Evolutionary conservation across 2,113 vertebrate genomes (phyloP).

Genomic region (Acanthisitta chloris): DNA sequence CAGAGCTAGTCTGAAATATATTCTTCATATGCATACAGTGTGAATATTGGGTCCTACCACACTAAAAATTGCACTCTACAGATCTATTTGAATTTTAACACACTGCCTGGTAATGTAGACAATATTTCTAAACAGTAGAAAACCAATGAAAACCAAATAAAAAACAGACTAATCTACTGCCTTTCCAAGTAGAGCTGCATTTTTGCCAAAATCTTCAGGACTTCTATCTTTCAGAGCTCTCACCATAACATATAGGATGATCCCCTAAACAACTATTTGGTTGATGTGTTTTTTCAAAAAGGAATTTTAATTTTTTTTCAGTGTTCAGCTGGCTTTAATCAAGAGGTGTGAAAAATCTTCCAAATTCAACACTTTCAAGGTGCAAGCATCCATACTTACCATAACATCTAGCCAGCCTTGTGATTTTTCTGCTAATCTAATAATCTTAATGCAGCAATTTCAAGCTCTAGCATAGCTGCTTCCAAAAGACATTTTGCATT

Average conservation of each 20-base stretch:
- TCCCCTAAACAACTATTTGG: not conserved
- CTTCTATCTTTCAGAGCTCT: not conserved
- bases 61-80: not conserved
- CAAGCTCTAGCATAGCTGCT: constrained; percentile 5
- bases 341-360: not conserved
- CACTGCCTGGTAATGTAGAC: not conserved
- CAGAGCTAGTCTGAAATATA: not conserved
- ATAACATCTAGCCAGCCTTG: not conserved
- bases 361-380: not conserved
- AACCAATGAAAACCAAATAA: not conserved
- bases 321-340: not conserved
- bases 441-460: constrained; percentile 2
- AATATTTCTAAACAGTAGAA: not conserved
- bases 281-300: not conserved
- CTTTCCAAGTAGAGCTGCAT: not conserved
- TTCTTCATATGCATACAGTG: not conserved
- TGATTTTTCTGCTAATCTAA: not conserved
- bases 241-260: not conserved
- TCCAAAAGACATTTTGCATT: not conserved
- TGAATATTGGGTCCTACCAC: fast-evolving
- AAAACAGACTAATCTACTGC: not conserved
- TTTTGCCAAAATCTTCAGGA: not conserved
- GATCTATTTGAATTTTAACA: not conserved
- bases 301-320: too few relatives aligned
- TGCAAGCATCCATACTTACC: not conserved